Conservation (phyloP, 2,888 invertebrate species). For the Acanthopleura granulata region DNA sequence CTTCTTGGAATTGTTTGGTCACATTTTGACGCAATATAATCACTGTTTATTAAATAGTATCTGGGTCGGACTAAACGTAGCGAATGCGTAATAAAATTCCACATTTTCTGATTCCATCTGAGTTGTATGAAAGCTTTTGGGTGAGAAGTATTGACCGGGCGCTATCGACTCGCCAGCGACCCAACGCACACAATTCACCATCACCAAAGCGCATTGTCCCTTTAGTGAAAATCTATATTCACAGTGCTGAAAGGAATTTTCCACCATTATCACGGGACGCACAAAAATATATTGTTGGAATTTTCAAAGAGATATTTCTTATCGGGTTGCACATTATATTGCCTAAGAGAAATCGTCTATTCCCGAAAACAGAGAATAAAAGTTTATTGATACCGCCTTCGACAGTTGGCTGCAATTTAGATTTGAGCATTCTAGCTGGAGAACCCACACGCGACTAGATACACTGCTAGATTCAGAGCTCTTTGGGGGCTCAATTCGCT, state of each 20-base stretch:
- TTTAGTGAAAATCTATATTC: conserved; percentile 34
- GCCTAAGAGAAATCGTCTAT: conserved; percentile 36
- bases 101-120: conserved; percentile 5
- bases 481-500: no score
- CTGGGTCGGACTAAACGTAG: not conserved
- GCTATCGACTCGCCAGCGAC: not conserved
- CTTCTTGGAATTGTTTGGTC: no score
- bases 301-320: conserved; percentile 61
- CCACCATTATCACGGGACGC: conserved; percentile 53
- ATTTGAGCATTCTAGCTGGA: not conserved
- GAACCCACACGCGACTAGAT: not conserved
- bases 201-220: conserved; percentile 10
- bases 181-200: conserved; percentile 5
- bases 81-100: conserved; percentile 9
- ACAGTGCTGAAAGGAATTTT: conserved; percentile 54
- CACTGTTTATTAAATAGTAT: conserved; percentile 3
- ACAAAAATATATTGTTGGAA: conserved; percentile 62
- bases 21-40: no score
- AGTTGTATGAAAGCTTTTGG: not conserved
- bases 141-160: conserved; percentile 9
- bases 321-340: conserved; percentile 60
- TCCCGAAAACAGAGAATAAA: conserved; percentile 8
- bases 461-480: no score
- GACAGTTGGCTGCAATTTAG: not conserved
- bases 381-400: conserved; percentile 4